phyloP scores from a whole-genome alignment of 2,113 vertebrate genomes.

The Monopterus albus region DNA sequence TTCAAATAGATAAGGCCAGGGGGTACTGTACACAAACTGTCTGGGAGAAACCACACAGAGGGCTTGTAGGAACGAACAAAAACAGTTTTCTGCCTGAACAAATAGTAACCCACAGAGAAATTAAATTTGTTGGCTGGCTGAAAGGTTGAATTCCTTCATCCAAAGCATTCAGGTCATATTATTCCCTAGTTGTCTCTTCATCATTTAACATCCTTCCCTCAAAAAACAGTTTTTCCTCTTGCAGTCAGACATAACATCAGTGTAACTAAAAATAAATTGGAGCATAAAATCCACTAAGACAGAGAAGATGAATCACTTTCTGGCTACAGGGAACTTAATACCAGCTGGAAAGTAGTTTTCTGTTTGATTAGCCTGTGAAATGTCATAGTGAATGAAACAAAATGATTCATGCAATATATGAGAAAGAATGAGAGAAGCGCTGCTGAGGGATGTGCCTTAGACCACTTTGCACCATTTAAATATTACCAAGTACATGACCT shows the following conservation, averaged over 20 bases:
- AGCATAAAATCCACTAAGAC: conserved; percentile 28
- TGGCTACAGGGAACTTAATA: conserved; percentile 10
- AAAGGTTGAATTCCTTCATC: conserved; percentile 6
- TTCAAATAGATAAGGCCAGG: not conserved
- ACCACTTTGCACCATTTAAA: not conserved
- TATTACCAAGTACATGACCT: not conserved
- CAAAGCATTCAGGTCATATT: conserved; percentile 6
- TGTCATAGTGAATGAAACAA: conserved; percentile 32
- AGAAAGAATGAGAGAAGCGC: not conserved
- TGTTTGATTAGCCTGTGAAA: conserved; percentile 33
- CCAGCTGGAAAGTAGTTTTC: conserved; percentile 36
- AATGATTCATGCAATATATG: conserved; percentile 6
- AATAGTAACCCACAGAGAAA: conserved; percentile 14
- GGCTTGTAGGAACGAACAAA: not conserved
- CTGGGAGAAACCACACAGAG: not conserved
- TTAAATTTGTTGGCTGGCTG: conserved; percentile 2
- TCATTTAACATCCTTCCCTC: conserved; percentile 10
- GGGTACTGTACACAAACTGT: not conserved
- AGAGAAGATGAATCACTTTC: conserved; percentile 44
- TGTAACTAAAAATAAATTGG: conserved; percentile 45
- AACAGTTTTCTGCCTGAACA: not conserved
- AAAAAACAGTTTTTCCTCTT: conserved; percentile 4
- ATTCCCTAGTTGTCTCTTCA: conserved; percentile 13
- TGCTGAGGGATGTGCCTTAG: conserved; percentile 7
- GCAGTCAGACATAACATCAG: conserved; percentile 16